phyloP scores from a whole-genome alignment of 2,888 invertebrate species.

The Brassicogethes aeneus region DNA sequence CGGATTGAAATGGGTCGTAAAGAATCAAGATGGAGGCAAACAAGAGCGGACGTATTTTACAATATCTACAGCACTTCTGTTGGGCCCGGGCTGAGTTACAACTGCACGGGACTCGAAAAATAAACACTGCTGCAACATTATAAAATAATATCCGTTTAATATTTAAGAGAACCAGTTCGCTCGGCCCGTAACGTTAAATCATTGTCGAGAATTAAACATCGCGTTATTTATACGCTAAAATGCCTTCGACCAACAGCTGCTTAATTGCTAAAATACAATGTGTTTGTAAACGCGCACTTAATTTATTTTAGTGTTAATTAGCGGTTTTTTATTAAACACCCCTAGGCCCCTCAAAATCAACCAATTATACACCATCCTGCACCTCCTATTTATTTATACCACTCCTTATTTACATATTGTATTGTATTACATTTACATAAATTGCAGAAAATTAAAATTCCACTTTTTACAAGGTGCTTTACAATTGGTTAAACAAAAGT shows the following conservation, averaged over 20 bases:
- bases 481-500: too few species aligned
- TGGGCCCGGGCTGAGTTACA: slow-evolving; percentile 13
- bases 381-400: too few species aligned
- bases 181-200: slow-evolving; percentile 33
- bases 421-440: too few species aligned
- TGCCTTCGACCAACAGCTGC: slow-evolving; percentile 31
- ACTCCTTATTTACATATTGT: too few species aligned
- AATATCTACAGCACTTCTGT: slow-evolving; percentile 29
- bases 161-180: slow-evolving; percentile 37
- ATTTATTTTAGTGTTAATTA: slow-evolving; percentile 37
- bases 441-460: too few species aligned
- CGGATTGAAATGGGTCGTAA: slow-evolving; percentile 24
- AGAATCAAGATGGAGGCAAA: slow-evolving; percentile 22
- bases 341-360: too few species aligned
- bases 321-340: too few species aligned
- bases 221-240: slow-evolving; percentile 34
- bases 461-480: too few species aligned
- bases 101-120: slow-evolving; percentile 21
- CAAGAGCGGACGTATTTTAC: slow-evolving; percentile 28
- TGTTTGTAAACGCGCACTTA: slow-evolving; percentile 35
- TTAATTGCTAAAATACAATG: slow-evolving; percentile 37
- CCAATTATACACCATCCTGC: too few species aligned
- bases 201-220: slow-evolving; percentile 34
- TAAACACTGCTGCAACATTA: slow-evolving; percentile 29
- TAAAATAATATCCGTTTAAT: slow-evolving; percentile 36